phyloP scores from a whole-genome alignment of 2,888 invertebrate genomes.

The Spisula solida region DNA sequence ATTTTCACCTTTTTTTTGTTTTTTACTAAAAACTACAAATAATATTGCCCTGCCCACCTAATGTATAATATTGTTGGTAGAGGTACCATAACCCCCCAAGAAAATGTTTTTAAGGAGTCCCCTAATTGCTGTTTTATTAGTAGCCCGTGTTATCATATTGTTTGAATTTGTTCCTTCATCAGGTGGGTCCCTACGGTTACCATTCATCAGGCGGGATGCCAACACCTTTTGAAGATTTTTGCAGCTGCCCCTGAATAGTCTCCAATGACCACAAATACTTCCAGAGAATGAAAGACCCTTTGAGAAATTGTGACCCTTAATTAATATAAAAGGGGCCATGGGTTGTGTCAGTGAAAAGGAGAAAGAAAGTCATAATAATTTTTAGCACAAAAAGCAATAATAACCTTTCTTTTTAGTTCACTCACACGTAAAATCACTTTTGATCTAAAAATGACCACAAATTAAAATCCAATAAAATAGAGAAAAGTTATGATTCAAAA shows the following conservation, averaged over 20 bases:
- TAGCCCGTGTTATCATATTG: neutral
- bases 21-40: no score
- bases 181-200: conserved; percentile 20
- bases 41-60: no score
- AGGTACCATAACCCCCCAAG: no score
- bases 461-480: conserved; percentile 14
- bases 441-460: conserved; percentile 27
- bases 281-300: conserved; percentile 6
- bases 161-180: neutral
- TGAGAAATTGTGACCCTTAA: conserved; percentile 4
- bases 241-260: neutral
- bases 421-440: neutral
- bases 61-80: no score
- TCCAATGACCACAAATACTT: conserved; percentile 18
- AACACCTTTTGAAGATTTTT: conserved; percentile 23
- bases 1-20: no score
- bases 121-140: neutral
- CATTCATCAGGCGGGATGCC: neutral
- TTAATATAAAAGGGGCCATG: conserved; percentile 18
- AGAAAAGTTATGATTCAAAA: neutral
- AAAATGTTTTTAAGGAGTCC: no score
- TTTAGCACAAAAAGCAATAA: neutral
- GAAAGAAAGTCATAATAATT: conserved; percentile 7
- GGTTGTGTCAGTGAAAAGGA: conserved; percentile 3
- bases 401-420: neutral